A percentile compares a stretch with the other conserved stretches of the same genome.
Conservation (phyloP, 2,888 invertebrate genomes). For the Glomeris marginata region DNA sequence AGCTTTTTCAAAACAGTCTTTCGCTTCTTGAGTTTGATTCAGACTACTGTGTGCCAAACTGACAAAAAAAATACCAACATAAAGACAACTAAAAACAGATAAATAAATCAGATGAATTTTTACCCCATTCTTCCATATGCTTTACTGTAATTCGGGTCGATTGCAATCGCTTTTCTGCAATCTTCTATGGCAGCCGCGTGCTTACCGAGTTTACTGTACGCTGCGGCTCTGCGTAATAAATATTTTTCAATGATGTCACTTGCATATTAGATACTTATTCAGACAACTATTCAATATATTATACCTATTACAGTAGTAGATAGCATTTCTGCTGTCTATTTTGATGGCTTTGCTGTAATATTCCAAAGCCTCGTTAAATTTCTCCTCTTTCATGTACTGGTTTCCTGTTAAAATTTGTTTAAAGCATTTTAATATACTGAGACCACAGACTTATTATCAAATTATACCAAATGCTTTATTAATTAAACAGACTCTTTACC, state of each 20-base stretch:
- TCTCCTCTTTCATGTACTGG: conserved; percentile 65
- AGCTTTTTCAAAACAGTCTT: conserved; percentile 72
- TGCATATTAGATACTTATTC: background rate
- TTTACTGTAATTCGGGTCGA: conserved; percentile 86
- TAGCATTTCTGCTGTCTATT: conserved; percentile 72
- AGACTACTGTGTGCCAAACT: conserved; percentile 68
- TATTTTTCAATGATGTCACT: background rate
- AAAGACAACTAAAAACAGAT: background rate
- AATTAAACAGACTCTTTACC: conserved; percentile 64
- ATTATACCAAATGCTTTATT: too few species aligned
- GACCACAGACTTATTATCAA: too few species aligned
- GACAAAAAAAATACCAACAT: conserved; percentile 6
- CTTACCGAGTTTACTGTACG: conserved; percentile 74
- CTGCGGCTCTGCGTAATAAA: conserved; percentile 58
- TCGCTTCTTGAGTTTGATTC: conserved; percentile 66
- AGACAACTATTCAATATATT: background rate
- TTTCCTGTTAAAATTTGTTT: conserved; percentile 31
- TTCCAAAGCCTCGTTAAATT: conserved; percentile 33
- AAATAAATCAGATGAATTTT: conserved; percentile 15
- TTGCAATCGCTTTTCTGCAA: conserved; percentile 70
- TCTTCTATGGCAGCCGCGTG: conserved; percentile 74
- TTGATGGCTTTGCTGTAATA: conserved; percentile 61
- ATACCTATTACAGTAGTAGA: conserved; percentile 80
- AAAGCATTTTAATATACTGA: too few species aligned
- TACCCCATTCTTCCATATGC: conserved; percentile 82